A percentile compares a stretch with the other conserved stretches of the same genome.
These are phyloP conservation scores for Lithobates pipiens DNA, from an alignment of 2,797 vertebrate genomes.

Conservation along the genomic window DNA sequence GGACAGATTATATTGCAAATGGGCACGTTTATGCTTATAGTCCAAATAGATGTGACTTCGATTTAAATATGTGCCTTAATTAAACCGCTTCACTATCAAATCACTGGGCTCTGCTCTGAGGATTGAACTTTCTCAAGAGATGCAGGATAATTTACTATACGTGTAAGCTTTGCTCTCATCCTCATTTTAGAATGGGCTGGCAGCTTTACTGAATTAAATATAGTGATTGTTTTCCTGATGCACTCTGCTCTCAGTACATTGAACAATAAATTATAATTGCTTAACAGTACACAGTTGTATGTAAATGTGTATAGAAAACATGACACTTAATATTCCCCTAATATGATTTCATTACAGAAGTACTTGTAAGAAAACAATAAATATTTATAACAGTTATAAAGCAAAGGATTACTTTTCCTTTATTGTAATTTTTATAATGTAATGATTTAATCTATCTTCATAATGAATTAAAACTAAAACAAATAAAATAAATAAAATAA, in stretches of 20 bases:
- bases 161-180: conserved; percentile 45
- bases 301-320: conserved; percentile 4
- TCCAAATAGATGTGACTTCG: not conserved
- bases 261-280: conserved; percentile 61
- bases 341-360: not conserved
- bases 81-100: not conserved
- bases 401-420: not conserved
- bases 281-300: conserved; percentile 5
- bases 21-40: not conserved
- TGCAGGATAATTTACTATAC: conserved; percentile 61
- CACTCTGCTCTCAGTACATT: not conserved
- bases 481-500: no score
- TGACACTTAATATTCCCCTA: not conserved
- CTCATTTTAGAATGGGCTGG: conserved; percentile 39
- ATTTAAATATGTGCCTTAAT: not conserved
- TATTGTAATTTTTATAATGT: no score
- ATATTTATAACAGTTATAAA: not conserved
- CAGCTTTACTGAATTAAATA: conserved; percentile 57
- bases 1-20: conserved; percentile 36
- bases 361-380: not conserved
- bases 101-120: not conserved
- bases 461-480: no score
- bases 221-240: conserved; percentile 32
- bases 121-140: conserved; percentile 53
- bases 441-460: no score